Base-by-base conservation (phyloP, 1,140 invertebrate genomes). In the Magallana ariakensis region DNA sequence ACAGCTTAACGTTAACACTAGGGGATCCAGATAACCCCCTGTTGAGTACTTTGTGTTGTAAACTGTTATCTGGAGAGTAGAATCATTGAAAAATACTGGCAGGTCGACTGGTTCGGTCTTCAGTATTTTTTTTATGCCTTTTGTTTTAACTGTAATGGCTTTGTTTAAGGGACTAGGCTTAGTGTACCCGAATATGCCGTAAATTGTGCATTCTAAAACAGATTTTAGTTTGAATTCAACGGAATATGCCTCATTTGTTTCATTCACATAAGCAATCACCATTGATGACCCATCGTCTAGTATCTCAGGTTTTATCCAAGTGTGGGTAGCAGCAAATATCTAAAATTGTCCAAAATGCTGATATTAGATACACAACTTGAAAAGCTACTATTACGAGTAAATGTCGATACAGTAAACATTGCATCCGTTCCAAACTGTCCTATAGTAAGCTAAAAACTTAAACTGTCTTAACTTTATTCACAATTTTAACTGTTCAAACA, bases 191-290 rank as follows among this genome's bases (percentile, higher is more conserved):
- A 75, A 75, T 75, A 75, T 33, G 33, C 66, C 66, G 26, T 75
- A 26, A 1, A 75, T 9, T 75, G 22, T 19, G 22, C 66, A 75
- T 26, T 75, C 66, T 11, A 26, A 22, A 26, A 75, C 19, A 2
- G 66, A 75, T 26, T 75, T 75, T 9, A 75, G 9, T 75, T 75
- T 75, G 22, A 75, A 75, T 26, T 75, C 66, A 1, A 75, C 66
- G 15, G 66, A 75, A 75, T 26, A 75, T 2, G 66, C 66, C 22
- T 75, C 66, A 13, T 75, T 75, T 7, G 19, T 75, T 9, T 26
- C 66, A 10, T 75, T 75, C 9, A 75, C 66, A 75, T 26, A 75
- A 33, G 66, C 66, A 26, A 13, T 11, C 9, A 22, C 22, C 66
- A 75, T 33, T 4, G 66, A 75, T 26, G 66, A 75, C 33, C 66